phyloP scores from a whole-genome alignment of 2,888 invertebrate genomes.

The Lampropteryx suffumata region DNA sequence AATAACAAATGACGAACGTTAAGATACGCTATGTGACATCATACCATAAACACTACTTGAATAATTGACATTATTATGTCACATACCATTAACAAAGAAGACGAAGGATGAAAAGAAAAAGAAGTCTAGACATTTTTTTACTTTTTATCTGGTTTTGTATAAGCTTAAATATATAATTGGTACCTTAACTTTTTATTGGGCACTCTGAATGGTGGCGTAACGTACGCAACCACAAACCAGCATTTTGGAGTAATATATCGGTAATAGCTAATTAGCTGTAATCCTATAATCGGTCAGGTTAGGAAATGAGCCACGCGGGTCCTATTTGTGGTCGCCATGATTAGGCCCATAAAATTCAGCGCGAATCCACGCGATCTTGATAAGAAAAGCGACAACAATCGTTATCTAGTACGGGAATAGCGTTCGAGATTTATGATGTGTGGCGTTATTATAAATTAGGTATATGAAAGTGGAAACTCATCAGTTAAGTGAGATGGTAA shows the following conservation, averaged over 20 bases:
- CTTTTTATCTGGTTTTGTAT: too few species aligned
- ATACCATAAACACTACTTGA: too few species aligned
- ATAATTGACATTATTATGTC: too few species aligned
- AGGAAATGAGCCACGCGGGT: conserved; percentile 75
- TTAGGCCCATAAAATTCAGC: conserved; percentile 78
- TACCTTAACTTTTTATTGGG: too few species aligned
- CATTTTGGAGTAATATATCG: conserved; percentile 60
- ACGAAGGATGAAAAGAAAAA: too few species aligned
- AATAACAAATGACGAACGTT: too few species aligned
- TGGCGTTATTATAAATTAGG: conserved; percentile 13
- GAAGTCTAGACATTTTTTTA: too few species aligned
- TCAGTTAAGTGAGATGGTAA: background rate
- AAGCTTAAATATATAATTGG: too few species aligned
- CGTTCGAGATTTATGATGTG: conserved; percentile 29
- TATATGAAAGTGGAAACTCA: conserved; percentile 2
- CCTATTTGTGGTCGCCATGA: conserved; percentile 75
- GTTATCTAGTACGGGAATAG: conserved; percentile 9
- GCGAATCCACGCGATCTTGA: conserved; percentile 75
- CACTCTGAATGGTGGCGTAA: background rate
- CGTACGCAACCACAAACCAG: conserved; percentile 25
- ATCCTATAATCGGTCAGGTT: conserved; percentile 81
- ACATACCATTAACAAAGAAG: too few species aligned
- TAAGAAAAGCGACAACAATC: conserved; percentile 67
- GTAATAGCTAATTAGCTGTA: conserved; percentile 80
- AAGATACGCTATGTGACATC: too few species aligned